These are phyloP conservation scores for Tachysurus vachellii DNA, from an alignment of 2,113 vertebrate genomes.

Conservation along the genomic window DNA sequence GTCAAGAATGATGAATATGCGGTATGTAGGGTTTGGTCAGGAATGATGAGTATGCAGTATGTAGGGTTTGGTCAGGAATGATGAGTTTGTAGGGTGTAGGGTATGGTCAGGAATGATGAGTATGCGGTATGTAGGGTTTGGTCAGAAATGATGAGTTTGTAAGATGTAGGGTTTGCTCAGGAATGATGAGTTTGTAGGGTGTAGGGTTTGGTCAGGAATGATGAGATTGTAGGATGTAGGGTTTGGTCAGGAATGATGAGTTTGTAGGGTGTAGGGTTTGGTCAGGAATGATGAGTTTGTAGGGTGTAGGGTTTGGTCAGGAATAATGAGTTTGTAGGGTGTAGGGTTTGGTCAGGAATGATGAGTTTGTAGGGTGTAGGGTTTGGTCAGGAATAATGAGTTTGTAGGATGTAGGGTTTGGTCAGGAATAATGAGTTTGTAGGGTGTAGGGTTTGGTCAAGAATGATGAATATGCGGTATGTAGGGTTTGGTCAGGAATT, in stretches of 20 bases:
- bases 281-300: neutral
- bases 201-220: no score
- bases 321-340: neutral
- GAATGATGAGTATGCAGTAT: neutral
- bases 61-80: no score
- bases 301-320: neutral
- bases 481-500: neutral
- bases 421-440: neutral
- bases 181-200: neutral
- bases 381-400: no score
- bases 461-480: neutral
- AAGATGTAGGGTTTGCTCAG: neutral
- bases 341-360: no score
- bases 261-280: neutral
- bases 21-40: neutral
- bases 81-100: neutral
- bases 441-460: no score
- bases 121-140: neutral
- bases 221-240: neutral
- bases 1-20: rapidly evolving
- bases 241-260: neutral
- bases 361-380: no score
- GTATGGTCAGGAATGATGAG: neutral
- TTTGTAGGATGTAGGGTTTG: neutral
- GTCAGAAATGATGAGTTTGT: neutral